Base-by-base conservation (phyloP, 2,888 invertebrate species). In the Melieria picta region DNA sequence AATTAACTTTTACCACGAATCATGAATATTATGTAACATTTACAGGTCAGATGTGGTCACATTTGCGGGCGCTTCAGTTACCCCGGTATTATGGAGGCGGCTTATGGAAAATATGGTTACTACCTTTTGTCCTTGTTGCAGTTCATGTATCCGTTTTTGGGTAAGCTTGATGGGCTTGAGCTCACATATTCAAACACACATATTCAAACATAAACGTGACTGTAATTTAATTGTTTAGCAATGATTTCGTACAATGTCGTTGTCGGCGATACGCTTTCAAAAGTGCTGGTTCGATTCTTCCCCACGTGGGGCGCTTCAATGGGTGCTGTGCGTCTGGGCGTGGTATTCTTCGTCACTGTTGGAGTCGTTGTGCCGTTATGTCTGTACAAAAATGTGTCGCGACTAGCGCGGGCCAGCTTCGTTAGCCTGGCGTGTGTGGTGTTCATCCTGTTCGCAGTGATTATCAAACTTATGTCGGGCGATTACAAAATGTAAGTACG, bases 181-280 rank as follows among this genome's bases (percentile, higher is more conserved):
- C 30, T 30, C 30, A 30, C 30, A 30, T 30, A 30, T 30, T 30
- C 30, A 69, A 50, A 69, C 42, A 52, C 56, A 30, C 30, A 30
- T 30, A 48, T 62, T 48, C 48, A 58, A 70, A 57, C 13, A 62
- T 63, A 56, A 61, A 43, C 7, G 13, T 61, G 9, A 7, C 7
- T 9, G 10, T 30, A 30, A 30, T 30, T 30, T 30, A 30, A 30
- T 30, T 77, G 89, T 89, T 55, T 88, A 94, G 94, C 94, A 7
- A 94, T 95, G 94, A 93, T 94, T 72, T 94, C 94, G 71, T 95
- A 95, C 86, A 95, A 95, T 85, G 92, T 95, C 16, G 94, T 94
- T 30, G 94, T 95, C 47, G 95, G 94, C 30, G 95, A 95, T 83
- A 95, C 94, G 0, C 89, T 94, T 58, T 94, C 94, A 13, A 94